These are phyloP conservation scores for Dipus sagitta DNA, from an alignment of 2,797 vertebrate species.

Conservation along the genomic window DNA sequence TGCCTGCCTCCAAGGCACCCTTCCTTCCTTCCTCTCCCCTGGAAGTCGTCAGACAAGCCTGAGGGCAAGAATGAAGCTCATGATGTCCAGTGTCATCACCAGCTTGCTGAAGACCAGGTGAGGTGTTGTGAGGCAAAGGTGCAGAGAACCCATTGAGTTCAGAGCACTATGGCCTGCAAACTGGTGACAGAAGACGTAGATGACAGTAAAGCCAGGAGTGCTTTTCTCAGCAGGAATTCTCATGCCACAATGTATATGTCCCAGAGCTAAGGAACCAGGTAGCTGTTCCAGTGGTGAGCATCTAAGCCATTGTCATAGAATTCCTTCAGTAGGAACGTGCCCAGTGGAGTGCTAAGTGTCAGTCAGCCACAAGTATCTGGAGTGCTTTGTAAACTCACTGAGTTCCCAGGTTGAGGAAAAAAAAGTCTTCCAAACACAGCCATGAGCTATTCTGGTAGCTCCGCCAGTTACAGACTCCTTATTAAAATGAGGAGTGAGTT, in stretches of 20 bases:
- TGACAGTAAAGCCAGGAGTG: slow-evolving; percentile 67
- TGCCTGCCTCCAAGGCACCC: rapidly evolving
- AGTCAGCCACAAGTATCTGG: slow-evolving; percentile 79
- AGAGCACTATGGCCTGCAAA: slow-evolving; percentile 25
- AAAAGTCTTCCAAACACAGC: slow-evolving; percentile 77
- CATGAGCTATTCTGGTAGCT: slow-evolving; percentile 67
- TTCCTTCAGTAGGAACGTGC: slow-evolving; percentile 19
- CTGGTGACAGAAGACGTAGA: slow-evolving; percentile 9
- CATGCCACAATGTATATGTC: background rate
- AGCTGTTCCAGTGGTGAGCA: background rate
- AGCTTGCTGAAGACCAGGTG: background rate
- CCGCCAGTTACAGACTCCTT: slow-evolving; percentile 70
- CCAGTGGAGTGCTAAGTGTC: slow-evolving; percentile 54
- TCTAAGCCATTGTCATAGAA: background rate
- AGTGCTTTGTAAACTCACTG: slow-evolving; percentile 77
- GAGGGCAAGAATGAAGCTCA: background rate
- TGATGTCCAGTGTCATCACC: background rate
- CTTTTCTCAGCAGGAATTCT: slow-evolving; percentile 61
- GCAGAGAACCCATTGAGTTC: background rate
- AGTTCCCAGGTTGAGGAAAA: slow-evolving; percentile 69
- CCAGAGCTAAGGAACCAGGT: background rate
- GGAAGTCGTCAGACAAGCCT: background rate
- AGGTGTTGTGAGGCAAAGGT: background rate
- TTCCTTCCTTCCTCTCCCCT: background rate
- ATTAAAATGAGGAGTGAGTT: slow-evolving; percentile 64